Percentiles rank a stretch among this genome's conserved stretches.
These are phyloP conservation scores for Archivesica marissinica DNA, from an alignment of 1,140 invertebrate genomes.

Conservation along the genomic window DNA sequence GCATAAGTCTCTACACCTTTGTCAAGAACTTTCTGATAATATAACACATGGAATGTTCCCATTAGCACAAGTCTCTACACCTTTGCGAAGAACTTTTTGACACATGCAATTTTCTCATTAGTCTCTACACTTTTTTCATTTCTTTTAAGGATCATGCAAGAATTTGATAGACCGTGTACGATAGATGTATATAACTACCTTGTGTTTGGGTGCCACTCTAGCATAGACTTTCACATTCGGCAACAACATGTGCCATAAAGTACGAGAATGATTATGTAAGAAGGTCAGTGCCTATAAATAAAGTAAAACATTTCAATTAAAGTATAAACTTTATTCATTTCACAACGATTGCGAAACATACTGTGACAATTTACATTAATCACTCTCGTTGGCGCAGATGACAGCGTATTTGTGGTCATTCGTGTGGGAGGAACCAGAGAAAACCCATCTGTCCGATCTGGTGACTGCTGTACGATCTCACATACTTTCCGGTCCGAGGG, in stretches of 20 bases:
- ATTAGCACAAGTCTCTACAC: too few relatives aligned
- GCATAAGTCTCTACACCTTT: too few relatives aligned
- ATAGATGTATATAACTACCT: conserved; percentile 76
- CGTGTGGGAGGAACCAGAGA: background rate
- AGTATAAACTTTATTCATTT: too few relatives aligned
- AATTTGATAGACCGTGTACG: background rate
- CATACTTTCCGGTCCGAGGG: too few relatives aligned
- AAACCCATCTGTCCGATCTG: background rate
- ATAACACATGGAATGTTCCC: too few relatives aligned
- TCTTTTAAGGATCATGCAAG: background rate
- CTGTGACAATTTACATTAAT: background rate
- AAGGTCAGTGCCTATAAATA: conserved; percentile 88
- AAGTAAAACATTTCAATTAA: background rate
- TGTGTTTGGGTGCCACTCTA: conserved; percentile 84
- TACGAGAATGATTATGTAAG: conserved; percentile 87
- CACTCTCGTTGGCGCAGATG: too few relatives aligned
- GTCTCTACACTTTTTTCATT: too few relatives aligned
- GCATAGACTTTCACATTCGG: conserved; percentile 89
- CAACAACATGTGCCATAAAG: conserved; percentile 90
- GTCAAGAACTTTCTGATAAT: too few relatives aligned
- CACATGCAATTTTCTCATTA: too few relatives aligned
- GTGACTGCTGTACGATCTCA: background rate
- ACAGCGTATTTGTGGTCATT: background rate
- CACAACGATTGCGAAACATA: too few relatives aligned
- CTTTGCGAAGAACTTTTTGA: too few relatives aligned